Percentiles rank a stretch among this genome's conserved stretches.
Evolutionary conservation across 2,888 invertebrate genomes (phyloP).

Genomic region (Troides aeacus): DNA sequence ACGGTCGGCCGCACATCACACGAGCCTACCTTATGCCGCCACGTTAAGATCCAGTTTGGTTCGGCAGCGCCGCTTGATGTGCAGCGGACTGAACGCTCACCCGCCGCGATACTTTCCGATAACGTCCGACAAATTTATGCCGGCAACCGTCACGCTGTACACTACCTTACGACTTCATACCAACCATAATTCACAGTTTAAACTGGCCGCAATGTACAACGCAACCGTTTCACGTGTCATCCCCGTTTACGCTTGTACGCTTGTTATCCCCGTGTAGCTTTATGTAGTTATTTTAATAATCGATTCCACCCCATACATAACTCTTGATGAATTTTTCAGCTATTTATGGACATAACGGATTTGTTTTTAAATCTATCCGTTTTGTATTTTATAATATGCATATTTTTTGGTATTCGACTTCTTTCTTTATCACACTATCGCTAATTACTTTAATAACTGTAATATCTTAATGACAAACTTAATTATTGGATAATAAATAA

Average conservation of each 20-base stretch:
- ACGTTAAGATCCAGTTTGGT: constrained; percentile 16
- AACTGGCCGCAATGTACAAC: constrained; percentile 27
- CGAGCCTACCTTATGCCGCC: constrained; percentile 9
- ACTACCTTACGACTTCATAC: constrained; percentile 29
- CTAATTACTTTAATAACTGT: background rate
- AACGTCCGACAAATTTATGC: constrained; percentile 31
- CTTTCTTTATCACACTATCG: background rate
- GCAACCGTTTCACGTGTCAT: constrained; percentile 24
- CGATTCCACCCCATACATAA: constrained; percentile 1
- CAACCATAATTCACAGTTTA: constrained; percentile 26
- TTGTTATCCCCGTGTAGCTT: constrained; percentile 19
- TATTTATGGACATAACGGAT: background rate
- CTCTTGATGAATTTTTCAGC: background rate
- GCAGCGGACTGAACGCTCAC: constrained; percentile 20
- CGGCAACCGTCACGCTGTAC: constrained; percentile 27
- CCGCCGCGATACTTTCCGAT: constrained; percentile 29
- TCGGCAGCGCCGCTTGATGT: constrained; percentile 7
- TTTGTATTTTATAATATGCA: background rate
- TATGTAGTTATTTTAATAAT: constrained; percentile 16
- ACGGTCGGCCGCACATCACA: constrained; percentile 27
- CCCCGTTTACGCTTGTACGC: constrained; percentile 22
- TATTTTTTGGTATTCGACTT: background rate
- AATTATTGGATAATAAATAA: background rate
- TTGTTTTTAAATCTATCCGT: background rate
- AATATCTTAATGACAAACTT: background rate